Evolutionary conservation across 2,888 invertebrate species (phyloP).

Genomic region (Azorinus chamasolen): DNA sequence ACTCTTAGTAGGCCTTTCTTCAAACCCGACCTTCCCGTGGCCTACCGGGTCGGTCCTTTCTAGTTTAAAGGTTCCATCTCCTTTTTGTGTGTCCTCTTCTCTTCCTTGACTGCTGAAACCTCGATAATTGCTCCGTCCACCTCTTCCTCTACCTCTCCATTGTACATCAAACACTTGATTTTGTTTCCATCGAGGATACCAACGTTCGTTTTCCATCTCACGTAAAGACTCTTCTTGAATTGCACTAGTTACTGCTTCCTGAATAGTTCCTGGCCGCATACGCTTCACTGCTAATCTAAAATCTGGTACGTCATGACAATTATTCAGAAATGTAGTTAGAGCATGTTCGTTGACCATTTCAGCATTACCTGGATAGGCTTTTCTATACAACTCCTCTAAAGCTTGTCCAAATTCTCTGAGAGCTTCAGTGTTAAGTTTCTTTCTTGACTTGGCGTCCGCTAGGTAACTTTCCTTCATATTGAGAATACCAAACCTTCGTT

Average conservation of each 20-base stretch:
- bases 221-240: slow-evolving; percentile 43
- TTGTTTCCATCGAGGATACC: background rate
- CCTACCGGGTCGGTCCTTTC: too few relatives aligned
- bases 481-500: slow-evolving; percentile 29
- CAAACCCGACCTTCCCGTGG: too few relatives aligned
- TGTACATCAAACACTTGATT: too few relatives aligned
- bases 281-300: too few relatives aligned
- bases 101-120: too few relatives aligned
- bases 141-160: too few relatives aligned
- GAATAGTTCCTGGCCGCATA: slow-evolving; percentile 24
- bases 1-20: too few relatives aligned
- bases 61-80: too few relatives aligned
- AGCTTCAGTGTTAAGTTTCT: slow-evolving; percentile 20
- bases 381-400: slow-evolving; percentile 42
- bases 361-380: slow-evolving; percentile 35
- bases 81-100: too few relatives aligned
- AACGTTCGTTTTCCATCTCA: background rate
- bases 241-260: slow-evolving; percentile 34
- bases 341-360: slow-evolving; percentile 31
- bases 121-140: too few relatives aligned
- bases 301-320: too few relatives aligned
- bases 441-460: slow-evolving; percentile 32
- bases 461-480: slow-evolving; percentile 43
- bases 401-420: slow-evolving; percentile 47
- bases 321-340: slow-evolving; percentile 32